Conservation (phyloP, 2,888 invertebrate species). For the Ecliptopera silaceata region DNA sequence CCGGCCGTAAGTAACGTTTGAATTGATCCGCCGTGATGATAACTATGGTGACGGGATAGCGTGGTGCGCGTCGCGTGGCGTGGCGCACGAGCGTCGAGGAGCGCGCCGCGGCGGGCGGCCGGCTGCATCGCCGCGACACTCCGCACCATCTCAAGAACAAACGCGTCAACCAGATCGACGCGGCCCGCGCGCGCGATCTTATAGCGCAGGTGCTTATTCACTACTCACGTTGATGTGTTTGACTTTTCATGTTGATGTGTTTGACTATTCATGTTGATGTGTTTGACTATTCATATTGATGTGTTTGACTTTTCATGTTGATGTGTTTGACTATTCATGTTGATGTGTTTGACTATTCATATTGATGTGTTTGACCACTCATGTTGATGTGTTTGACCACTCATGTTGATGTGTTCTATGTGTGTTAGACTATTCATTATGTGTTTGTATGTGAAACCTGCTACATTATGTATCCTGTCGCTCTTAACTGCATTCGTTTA, state of each 20-base stretch:
- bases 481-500: no score
- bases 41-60: slow-evolving; percentile 54
- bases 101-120: slow-evolving; percentile 63
- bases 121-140: slow-evolving; percentile 96
- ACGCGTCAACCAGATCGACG: slow-evolving; percentile 86
- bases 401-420: neutral
- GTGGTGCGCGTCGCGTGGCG: slow-evolving; percentile 71
- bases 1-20: neutral
- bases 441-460: no score
- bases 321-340: neutral
- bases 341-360: no score
- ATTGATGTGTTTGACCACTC: neutral
- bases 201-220: slow-evolving; percentile 71
- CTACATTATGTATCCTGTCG: no score
- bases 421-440: neutral
- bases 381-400: neutral
- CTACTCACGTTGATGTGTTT: neutral
- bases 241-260: neutral
- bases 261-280: neutral
- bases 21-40: neutral
- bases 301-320: neutral
- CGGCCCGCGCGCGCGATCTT: slow-evolving; percentile 68
- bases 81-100: slow-evolving; percentile 75
- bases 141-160: slow-evolving; percentile 99
- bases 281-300: no score